phyloP scores from a whole-genome alignment of 1,140 invertebrate genomes.

The Lineus longissimus region DNA sequence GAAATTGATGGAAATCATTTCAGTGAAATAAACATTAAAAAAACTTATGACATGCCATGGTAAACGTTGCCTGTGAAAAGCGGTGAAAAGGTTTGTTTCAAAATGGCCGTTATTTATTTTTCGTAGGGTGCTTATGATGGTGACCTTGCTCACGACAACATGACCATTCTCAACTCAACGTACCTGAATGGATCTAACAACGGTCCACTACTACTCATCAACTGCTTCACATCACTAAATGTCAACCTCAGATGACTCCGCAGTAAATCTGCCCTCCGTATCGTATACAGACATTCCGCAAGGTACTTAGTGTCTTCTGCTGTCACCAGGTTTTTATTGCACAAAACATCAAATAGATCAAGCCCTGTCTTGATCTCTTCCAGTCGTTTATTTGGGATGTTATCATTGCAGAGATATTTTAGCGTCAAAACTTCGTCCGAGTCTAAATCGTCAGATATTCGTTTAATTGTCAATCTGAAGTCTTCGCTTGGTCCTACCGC shows the following conservation, averaged over 20 bases:
- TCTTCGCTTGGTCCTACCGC: slow-evolving; percentile 5
- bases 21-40: too few species aligned
- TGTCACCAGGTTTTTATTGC: slow-evolving; percentile 1
- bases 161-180: too few species aligned
- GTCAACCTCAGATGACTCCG: slow-evolving; percentile 5
- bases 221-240: slow-evolving; percentile 4
- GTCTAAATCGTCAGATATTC: background rate
- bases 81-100: too few species aligned
- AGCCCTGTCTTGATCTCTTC: slow-evolving; percentile 8
- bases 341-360: slow-evolving; percentile 4
- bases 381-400: slow-evolving; percentile 9
- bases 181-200: slow-evolving; percentile 19
- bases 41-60: too few species aligned
- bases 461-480: background rate
- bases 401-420: slow-evolving; percentile 16
- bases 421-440: slow-evolving; percentile 7
- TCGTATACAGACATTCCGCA: slow-evolving; percentile 13
- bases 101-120: too few species aligned
- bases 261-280: slow-evolving; percentile 12
- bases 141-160: too few species aligned
- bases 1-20: too few species aligned
- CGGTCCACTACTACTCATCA: background rate
- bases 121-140: too few species aligned
- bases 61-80: too few species aligned
- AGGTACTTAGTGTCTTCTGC: slow-evolving; percentile 1